These are phyloP conservation scores for Silurus aristotelis DNA, from an alignment of 2,797 vertebrate species.

Conservation along the genomic window DNA sequence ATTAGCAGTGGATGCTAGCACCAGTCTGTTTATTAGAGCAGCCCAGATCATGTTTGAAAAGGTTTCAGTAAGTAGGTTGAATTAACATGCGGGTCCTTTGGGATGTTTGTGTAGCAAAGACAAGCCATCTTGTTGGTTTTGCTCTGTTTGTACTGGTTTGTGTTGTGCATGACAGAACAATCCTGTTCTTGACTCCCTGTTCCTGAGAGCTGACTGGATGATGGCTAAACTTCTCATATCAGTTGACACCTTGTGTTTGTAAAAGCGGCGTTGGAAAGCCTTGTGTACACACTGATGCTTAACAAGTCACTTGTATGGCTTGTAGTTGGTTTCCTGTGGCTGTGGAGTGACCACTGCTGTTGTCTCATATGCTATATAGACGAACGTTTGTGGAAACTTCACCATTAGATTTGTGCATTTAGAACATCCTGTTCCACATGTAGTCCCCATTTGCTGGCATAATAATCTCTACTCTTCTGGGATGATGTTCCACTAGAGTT, in stretches of 20 bases:
- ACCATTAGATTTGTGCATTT: no score
- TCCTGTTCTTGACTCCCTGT: background rate
- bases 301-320: background rate
- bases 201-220: background rate
- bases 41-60: slow-evolving; percentile 23
- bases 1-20: slow-evolving; percentile 42
- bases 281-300: background rate
- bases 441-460: no score
- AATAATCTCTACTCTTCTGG: no score
- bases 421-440: no score
- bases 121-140: background rate
- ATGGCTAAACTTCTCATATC: slow-evolving; percentile 1
- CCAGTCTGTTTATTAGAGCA: slow-evolving; percentile 32
- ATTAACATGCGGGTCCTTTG: background rate
- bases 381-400: no score
- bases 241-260: slow-evolving; percentile 12
- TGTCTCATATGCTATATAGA: background rate
- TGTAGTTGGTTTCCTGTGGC: background rate
- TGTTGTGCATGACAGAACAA: background rate
- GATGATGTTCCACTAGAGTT: no score
- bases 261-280: background rate
- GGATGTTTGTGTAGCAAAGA: slow-evolving; percentile 9
- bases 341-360: background rate
- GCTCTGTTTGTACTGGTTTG: background rate
- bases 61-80: background rate